Conservation (phyloP, 2,888 invertebrate genomes). For the Pterostichus niger region DNA sequence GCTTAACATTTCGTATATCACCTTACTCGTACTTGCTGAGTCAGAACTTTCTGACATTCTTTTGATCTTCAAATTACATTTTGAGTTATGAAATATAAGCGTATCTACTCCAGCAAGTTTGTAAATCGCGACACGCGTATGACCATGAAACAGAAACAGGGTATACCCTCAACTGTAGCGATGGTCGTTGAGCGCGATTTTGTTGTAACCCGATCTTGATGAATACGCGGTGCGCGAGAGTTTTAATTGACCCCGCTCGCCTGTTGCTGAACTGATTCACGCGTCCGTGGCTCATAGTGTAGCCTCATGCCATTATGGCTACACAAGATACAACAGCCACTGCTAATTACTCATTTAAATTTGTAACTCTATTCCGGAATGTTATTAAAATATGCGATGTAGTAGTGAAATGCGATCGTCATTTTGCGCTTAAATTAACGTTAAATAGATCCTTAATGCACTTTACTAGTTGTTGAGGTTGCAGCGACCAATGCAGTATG, state of each 20-base stretch:
- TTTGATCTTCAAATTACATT: no score
- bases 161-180: no score
- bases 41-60: no score
- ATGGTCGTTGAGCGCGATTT: not conserved
- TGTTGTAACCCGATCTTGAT: constrained; percentile 63
- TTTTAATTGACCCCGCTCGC: constrained; percentile 59
- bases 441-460: constrained; percentile 54
- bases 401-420: constrained; percentile 55
- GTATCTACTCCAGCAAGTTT: no score
- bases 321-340: constrained; percentile 64
- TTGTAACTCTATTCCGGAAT: constrained; percentile 68
- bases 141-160: no score
- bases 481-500: not conserved
- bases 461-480: constrained; percentile 20
- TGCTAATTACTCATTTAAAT: constrained; percentile 69
- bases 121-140: no score
- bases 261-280: constrained; percentile 51
- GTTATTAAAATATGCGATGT: constrained; percentile 64
- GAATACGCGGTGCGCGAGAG: constrained; percentile 48
- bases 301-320: not conserved
- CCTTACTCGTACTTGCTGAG: no score
- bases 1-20: no score
- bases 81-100: no score
- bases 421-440: constrained; percentile 59
- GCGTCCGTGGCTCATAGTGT: constrained; percentile 30